Evolutionary conservation across 2,113 vertebrate genomes (phyloP), one percentile per base, ranked within the genome.

Genomic region (Brachyhypopomus gauderio): DNA sequence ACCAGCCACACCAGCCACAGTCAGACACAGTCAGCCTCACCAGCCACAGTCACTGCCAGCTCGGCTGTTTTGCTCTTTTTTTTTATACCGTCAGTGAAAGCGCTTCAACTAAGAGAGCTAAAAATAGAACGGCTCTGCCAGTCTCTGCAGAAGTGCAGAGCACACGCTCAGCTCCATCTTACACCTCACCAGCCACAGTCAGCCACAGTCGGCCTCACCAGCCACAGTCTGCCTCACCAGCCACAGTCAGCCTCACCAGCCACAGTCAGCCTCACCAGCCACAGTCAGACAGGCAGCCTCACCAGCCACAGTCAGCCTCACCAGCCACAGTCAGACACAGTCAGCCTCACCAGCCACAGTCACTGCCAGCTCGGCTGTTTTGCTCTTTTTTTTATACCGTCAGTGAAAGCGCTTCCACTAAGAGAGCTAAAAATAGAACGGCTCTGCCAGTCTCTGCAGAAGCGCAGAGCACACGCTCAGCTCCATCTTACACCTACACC

Each of bases 81-180:
- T 59, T 19, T 55, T n/a, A 60, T 60, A 19, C 9, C 81, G 58
- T 62, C 9, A 20, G 70, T 69, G 79, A 87, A 89, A 85, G 58
- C 86, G 85, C 82, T 64, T 84, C 88, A 85, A 88, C 86, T 79
- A 82, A 79, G 84, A n/a, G 69, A 72, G 70, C 60, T 84, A 82
- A 88, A 91, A 90, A 90, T 89, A 91, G 78, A 84, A 1, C 30
- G 7, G 87, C 87, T 86, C 84, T 64, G 89, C 85, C 89, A 79
- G 87, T 88, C 88, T 89, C 69, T 17, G 25, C n/a, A 75, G 14
- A n/a, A 55, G n/a, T n/a, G n/a, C 69, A 45, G n/a, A 60, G 34
- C 52, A 74, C 72, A 58, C n/a, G n/a, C 36, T 38, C 16, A 52
- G 45, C 45, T 52, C 20, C 66, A n/a, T 14, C 66, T 19, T 8